phyloP scores from a whole-genome alignment of 2,888 invertebrate genomes.

The Clusia tigrina region DNA sequence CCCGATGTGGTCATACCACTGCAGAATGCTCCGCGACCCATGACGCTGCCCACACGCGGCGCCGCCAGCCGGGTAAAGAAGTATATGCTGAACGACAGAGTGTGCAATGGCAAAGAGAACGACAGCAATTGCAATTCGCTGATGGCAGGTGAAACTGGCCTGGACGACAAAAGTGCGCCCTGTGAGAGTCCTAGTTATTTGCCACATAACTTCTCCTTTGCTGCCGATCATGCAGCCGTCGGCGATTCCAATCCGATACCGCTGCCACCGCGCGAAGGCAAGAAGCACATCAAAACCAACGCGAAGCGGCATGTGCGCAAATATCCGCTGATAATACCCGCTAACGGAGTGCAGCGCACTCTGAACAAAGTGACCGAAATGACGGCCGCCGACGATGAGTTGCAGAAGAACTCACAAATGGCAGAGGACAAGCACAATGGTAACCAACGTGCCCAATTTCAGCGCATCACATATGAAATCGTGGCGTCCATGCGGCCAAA shows the following conservation, averaged over 20 bases:
- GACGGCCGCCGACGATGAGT: conserved; percentile 46
- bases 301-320: conserved; percentile 80
- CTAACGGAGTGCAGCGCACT: conserved; percentile 70
- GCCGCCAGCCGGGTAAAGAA: conserved; percentile 54
- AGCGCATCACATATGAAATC: conserved; percentile 43
- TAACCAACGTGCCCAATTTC: conserved; percentile 14
- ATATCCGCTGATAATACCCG: conserved; percentile 81
- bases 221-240: conserved; percentile 15
- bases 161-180: conserved; percentile 40
- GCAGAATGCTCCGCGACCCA: conserved; percentile 58
- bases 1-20: conserved; percentile 40
- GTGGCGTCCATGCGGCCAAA: conserved; percentile 51
- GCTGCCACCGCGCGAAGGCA: conserved; percentile 77
- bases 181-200: conserved; percentile 65
- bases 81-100: conserved; percentile 2
- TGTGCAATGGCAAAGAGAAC: conserved; percentile 27
- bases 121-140: conserved; percentile 42
- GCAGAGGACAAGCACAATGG: conserved; percentile 19
- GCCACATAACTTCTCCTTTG: conserved; percentile 53
- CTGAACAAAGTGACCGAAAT: conserved; percentile 69
- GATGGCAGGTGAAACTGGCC: conserved; percentile 29
- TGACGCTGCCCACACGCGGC: conserved; percentile 61
- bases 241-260: conserved; percentile 73
- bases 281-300: conserved; percentile 67
- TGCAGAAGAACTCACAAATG: conserved; percentile 31